These are phyloP conservation scores for Lasioglossum malachurum DNA, from an alignment of 2,888 invertebrate genomes.

Conservation along the genomic window DNA sequence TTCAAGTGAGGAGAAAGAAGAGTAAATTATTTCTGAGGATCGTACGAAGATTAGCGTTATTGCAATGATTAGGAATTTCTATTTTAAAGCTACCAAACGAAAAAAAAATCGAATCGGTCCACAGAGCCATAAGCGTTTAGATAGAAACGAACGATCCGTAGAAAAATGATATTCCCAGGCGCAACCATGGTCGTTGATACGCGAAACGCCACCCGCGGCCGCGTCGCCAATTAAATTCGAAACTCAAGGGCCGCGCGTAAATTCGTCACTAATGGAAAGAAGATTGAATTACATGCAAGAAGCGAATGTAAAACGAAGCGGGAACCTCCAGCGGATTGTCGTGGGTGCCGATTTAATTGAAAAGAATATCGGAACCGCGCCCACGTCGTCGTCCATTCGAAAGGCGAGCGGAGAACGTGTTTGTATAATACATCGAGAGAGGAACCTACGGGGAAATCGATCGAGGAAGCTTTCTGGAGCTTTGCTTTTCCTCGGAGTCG, in stretches of 20 bases:
- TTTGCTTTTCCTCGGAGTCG: slow-evolving; percentile 58
- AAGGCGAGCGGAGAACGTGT: slow-evolving; percentile 34
- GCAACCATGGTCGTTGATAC: neutral
- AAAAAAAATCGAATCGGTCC: neutral
- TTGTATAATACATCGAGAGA: slow-evolving; percentile 37
- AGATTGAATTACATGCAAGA: slow-evolving; percentile 50
- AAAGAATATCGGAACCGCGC: slow-evolving; percentile 45
- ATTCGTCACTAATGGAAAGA: slow-evolving; percentile 52
- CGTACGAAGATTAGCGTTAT: neutral
- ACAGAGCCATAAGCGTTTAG: neutral
- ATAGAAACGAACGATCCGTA: neutral
- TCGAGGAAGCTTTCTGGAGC: slow-evolving; percentile 53
- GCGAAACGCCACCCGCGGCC: neutral
- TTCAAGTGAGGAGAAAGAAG: too few relatives aligned
- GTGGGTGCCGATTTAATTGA: slow-evolving; percentile 45
- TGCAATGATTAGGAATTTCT: neutral
- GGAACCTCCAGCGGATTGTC: neutral
- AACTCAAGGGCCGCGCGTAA: slow-evolving; percentile 31
- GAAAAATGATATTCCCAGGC: neutral
- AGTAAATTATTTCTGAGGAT: too few relatives aligned
- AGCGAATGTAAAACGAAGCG: slow-evolving; percentile 27
- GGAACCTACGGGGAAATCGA: slow-evolving; percentile 38
- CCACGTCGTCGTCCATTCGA: slow-evolving; percentile 6
- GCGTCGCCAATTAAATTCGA: slow-evolving; percentile 31
- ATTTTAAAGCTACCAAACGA: neutral